Base-by-base conservation (phyloP, 2,797 vertebrate genomes). In the Hydrocynus forskahlii region DNA sequence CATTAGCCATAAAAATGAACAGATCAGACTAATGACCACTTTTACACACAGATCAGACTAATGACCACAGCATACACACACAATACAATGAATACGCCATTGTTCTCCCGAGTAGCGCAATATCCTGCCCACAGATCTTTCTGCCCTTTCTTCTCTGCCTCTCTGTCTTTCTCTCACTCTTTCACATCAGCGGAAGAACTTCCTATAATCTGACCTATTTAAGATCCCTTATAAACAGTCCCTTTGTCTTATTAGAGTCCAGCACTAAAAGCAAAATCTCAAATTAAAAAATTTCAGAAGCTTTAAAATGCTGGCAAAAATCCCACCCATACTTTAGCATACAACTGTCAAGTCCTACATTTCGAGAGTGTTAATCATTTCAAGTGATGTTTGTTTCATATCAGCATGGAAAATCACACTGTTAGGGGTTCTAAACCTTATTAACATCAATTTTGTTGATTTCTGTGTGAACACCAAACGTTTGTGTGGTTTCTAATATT, bases 121-220 rank as follows among this genome's bases (percentile, higher is more conserved):
- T 62, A 76, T 59, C 60, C 59, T 52, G 29, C 66, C 76, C 67
- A 38, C 57, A 81, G 16, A 66, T 73, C 64, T 75, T 45, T 17
- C 4, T 79, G 63, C 62, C 76, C 17, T 6, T 79, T 55, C 63
- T 63, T 60, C 10, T 35, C 43, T 45, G 16, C 63, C 38, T 4
- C 29, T 67, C 80, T 50, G 2, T 57, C 21, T 38, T 25, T 25
- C 12, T 19, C 19, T 55, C 10, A 12, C 13, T 25, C 78, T 43
- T 66, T 29, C 48, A 59, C 12, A 78, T 38, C 25, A 79, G 17
- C 43, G n/a, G 16, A 57, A 50, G 8, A 72, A 19, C 5, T 17
- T 62, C 45, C 4, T 21, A 60, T 29, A 29, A 14, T 63, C 25
- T 5, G 25, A 25, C 21, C 3, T 25, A 60, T 35, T 35, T 64